Conservation (phyloP, 2,113 vertebrate species). For the Ivindomyrus marchei region DNA sequence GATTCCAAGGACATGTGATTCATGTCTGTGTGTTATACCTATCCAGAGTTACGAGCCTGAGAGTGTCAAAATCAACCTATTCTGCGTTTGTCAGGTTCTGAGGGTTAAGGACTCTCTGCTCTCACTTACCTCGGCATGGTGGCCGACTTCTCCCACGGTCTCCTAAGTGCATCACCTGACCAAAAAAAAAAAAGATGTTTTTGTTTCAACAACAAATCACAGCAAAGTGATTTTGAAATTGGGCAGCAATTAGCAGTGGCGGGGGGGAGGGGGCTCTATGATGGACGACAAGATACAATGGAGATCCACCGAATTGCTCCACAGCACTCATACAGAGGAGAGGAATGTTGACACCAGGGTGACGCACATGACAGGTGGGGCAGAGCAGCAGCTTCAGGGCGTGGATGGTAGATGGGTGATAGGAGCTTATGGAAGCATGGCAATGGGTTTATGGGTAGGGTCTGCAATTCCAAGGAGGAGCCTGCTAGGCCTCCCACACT, state of each 20-base stretch:
- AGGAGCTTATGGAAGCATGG: neutral
- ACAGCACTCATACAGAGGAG: neutral
- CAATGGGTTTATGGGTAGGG: neutral
- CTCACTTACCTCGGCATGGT: conserved; percentile 67
- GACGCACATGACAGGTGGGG: neutral
- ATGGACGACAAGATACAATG: neutral
- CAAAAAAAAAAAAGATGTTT: neutral
- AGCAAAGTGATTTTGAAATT: too few species aligned
- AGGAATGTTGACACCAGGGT: neutral
- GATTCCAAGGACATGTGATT: too few species aligned
- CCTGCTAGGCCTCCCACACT: neutral
- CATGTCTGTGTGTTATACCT: too few species aligned
- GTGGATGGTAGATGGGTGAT: neutral
- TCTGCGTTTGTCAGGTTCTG: too few species aligned
- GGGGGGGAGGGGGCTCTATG: neutral
- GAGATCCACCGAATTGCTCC: neutral
- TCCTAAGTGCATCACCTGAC: conserved; percentile 63
- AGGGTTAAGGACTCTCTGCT: neutral
- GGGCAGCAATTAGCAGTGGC: neutral
- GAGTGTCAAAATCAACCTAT: too few species aligned
- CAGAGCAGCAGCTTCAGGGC: neutral
- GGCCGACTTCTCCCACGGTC: conserved; percentile 78
- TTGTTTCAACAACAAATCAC: neutral
- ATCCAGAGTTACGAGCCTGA: too few species aligned
- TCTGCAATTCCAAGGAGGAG: neutral